Evolutionary conservation across 2,113 vertebrate species (phyloP), one percentile per base, ranked within the genome.

Genomic region (Neoarius graeffei): DNA sequence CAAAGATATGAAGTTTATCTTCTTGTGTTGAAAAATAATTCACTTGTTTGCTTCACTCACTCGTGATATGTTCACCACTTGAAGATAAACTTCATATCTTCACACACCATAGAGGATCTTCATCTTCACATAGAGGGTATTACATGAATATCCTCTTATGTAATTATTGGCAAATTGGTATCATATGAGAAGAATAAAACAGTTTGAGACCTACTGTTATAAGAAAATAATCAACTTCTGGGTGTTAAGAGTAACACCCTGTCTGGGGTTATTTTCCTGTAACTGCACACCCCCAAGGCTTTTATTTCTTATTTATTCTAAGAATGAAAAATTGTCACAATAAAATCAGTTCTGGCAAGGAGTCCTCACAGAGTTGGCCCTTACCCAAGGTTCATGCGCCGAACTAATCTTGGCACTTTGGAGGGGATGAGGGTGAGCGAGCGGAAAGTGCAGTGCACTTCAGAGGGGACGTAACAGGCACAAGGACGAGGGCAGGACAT

Each of bases 401-500:
- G 96, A 90, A 97, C 97, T 0, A 95, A 92, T 23, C 59, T 89
- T 0, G 97, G 92, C 50, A 99, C 95, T 3, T 95, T 94, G 0
- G 95, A 86, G 0, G 98, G 98, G 81, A 99, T 93, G 0, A 95
- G 85, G 3, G 93, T 87, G 81, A 99, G 87, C 20, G 98, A 97
- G 9, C 98, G 96, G 86, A 99, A 99, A 10, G 98, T 99, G 91
- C 98, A 99, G 94, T 99, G 98, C 54, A 99, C 97, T 90, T 99
- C 98, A 6, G 93, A 96, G 86, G 96, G 95, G 19, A 96, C 94
- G 90, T 97, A 98, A 92, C 98, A 99, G 93, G 97, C 95, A 1
- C 98, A 99, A 6, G 95, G 95, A 1, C 92, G 95, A 7, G 98
- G 98, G 60, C 98, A 99, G 48, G 93, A 86, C 64, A 64, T 87